Evolutionary conservation across 2,113 vertebrate genomes (phyloP), one percentile per base, ranked within the genome.

Genomic region (Genyomyrus donnyi): DNA sequence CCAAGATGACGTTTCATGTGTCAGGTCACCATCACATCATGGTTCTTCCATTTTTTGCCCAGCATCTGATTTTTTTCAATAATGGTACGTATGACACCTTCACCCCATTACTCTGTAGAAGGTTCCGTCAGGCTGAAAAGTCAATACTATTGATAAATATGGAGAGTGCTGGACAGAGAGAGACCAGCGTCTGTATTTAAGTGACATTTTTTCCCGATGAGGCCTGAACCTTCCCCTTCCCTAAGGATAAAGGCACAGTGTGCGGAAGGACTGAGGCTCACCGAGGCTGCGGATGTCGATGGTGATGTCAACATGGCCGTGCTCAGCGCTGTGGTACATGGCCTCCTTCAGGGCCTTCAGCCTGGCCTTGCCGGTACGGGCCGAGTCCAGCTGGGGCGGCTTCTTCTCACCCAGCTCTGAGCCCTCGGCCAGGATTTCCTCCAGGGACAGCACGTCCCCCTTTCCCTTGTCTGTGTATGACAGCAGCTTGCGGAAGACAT

Each of bases 251-350:
- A 62, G 58, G 58, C 24, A 24, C 58, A 62, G 58, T 9, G 58
- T 27, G 24, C 2, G 24, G 8, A 66, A n/a, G 27, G n/a, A 3
- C 62, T 31, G 62, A 70, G 17, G 74, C 97, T 95, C 86, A 99
- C 98, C 98, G 66, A 98, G 97, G 94, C 97, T 99, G 77, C 98
- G 96, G 93, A 98, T 97, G 85, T 99, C 98, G 88, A 99, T 98
- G 93, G 97, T 99, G 91, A 99, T 98, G 92, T 99, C 98, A 90
- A 99, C 97, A 1, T 98, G 98, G 56, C 98, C 97, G 0, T 99
- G 98, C 91, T 99, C 98, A 0, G 98, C 94, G 1, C 98, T 98
- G 96, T 99, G 98, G 94, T 99, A 99, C 97, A 99, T 98, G 93
- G 98, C 98, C 93, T 99, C 98, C 93, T 96, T 97, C 92, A 99